Evolutionary conservation across 30 jellyfish, hydroid and myxozoan species (phyloP), one percentile per base, ranked within the genome.

Genomic region (Aurelia aurita complex sp. Pacific): DNA sequence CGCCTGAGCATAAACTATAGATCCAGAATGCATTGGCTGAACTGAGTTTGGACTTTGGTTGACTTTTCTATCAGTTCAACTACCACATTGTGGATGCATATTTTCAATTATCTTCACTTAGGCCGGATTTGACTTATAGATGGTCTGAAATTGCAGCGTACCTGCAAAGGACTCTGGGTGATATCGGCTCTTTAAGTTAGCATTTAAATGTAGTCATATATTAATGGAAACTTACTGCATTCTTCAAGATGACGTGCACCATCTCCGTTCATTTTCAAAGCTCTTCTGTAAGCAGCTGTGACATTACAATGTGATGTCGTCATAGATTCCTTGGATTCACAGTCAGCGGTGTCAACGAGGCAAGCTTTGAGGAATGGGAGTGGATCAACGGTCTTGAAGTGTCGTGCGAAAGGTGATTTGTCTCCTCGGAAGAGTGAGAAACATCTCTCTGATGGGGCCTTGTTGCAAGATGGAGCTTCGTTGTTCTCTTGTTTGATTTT

Each of bases 341-440:
- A 87, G 79, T 81, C 91, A 35, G 98, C 87, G 13, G 97, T 82
- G 81, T 95, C 99, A 33, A 74, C 83, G 53, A 62, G 94, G 73
- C 99, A 95, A 7, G 99, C 97, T 61, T 85, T 85, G 88, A 86
- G 52, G 96, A 95, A 95, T 74, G 99, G 97, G 42, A 79, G 79
- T 1, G 99, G 98, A 79, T 95, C 97, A 15, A 89, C 88, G 40
- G 34, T 71, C 19, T 76, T 78, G 86, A 85, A 95, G 69, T 35
- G 76, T 9, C 79, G 72, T 6, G 97, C 64, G 43, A 89, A 79
- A 6, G 89, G 91, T 18, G 99, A 89, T 10, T 91, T 42, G 16
- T 50, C 52, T 33, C 64, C 54, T 66, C 51, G 69, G 77, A 95
- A 95, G 42, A 90, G 66, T 38, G 87, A 91, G 79, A 79, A 66